A percentile compares a stretch with the other conserved stretches of the same genome.
Evolutionary conservation across 2,888 invertebrate genomes (phyloP).

Genomic region (Melitaea athalia): DNA sequence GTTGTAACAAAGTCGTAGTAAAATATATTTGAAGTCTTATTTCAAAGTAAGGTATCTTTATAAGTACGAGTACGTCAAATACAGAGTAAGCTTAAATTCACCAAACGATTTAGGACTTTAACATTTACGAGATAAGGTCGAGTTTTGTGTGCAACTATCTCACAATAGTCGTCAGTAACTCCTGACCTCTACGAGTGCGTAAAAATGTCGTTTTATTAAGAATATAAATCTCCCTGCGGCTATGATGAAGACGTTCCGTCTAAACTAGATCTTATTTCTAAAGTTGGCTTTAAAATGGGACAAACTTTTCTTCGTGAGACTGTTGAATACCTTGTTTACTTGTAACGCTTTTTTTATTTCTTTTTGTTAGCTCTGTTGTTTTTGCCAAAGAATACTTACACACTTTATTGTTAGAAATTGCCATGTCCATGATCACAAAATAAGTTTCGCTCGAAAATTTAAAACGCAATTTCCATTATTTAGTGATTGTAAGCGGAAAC

Average conservation of each 20-base stretch:
- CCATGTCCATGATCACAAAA: no score
- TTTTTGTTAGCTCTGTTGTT: no score
- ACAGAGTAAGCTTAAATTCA: constrained; percentile 6
- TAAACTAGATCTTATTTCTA: constrained; percentile 5
- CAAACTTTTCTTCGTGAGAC: no score
- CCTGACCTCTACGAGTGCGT: constrained; percentile 5
- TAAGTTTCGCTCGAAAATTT: no score
- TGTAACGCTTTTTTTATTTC: no score
- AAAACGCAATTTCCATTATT: no score
- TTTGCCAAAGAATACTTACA: no score
- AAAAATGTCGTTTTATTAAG: constrained; percentile 18
- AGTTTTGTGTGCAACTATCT: background rate
- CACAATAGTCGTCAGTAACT: constrained; percentile 11
- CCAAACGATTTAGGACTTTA: background rate
- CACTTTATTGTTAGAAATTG: no score
- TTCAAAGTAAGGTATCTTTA: constrained; percentile 4
- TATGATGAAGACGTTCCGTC: constrained; percentile 7
- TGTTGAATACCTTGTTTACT: no score
- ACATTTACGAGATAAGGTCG: background rate
- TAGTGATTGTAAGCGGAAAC: background rate
- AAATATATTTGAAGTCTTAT: constrained; percentile 15
- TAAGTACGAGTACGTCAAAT: constrained; percentile 13
- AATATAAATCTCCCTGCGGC: constrained; percentile 19
- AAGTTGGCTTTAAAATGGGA: background rate
- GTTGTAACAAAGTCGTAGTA: background rate